A percentile compares a stretch with the other conserved stretches of the same genome.
These are phyloP conservation scores for Hoplostethus atlanticus DNA, from an alignment of 2,797 vertebrate species.

Conservation along the genomic window DNA sequence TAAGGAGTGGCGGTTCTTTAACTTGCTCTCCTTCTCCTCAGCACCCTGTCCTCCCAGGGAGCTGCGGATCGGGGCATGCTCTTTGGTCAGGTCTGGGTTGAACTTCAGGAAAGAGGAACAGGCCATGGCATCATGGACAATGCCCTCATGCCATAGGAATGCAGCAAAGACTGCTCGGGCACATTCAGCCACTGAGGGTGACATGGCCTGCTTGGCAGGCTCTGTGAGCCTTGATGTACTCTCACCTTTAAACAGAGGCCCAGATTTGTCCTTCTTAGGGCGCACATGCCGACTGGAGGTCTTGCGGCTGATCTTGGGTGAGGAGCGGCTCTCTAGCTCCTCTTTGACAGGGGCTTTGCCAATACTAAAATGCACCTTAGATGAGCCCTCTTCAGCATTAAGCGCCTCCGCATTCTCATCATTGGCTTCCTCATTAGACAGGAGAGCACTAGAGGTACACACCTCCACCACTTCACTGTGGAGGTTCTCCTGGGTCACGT, in stretches of 20 bases:
- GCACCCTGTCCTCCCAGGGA: constrained; percentile 90
- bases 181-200: constrained; percentile 97
- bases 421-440: constrained; percentile 91
- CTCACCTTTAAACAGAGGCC: constrained; percentile 94
- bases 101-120: constrained; percentile 99
- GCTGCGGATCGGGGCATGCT: constrained; percentile 95
- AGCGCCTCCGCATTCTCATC: constrained; percentile 89
- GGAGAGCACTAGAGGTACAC: constrained; percentile 93
- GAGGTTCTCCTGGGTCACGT: constrained; percentile 98
- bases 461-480: constrained; percentile 99
- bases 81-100: constrained; percentile 98
- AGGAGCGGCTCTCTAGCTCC: constrained; percentile 93
- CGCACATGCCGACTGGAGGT: constrained; percentile 92
- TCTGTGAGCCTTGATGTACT: constrained; percentile 86
- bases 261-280: constrained; percentile 97
- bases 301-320: constrained; percentile 98
- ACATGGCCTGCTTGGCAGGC: constrained; percentile 98
- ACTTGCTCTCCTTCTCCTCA: constrained; percentile 96
- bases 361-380: constrained; percentile 98
- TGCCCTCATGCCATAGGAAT: constrained; percentile 98
- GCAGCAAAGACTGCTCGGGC: constrained; percentile 96
- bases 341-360: constrained; percentile 98
- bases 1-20: constrained; percentile 98
- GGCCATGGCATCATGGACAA: constrained; percentile 99
- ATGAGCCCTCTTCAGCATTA: constrained; percentile 89